Evolutionary conservation across 2,797 vertebrate species (phyloP), one percentile per base, ranked within the genome.

Genomic region (Falco novaeseelandiae): DNA sequence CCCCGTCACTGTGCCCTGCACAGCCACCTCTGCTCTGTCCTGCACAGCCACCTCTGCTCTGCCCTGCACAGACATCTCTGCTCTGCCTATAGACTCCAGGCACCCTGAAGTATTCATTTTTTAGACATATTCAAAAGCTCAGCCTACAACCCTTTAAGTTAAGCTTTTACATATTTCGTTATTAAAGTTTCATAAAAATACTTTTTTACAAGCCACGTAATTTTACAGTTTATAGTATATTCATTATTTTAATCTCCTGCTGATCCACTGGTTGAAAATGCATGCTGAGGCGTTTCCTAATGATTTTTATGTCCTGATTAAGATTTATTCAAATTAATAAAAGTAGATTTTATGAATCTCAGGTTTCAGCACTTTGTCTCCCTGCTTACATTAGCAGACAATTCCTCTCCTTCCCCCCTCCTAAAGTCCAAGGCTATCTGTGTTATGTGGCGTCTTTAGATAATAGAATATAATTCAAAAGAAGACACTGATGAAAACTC

Each of bases 241-340:
- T 82, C 58, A 76, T 91, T 69, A 29, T 83, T 96, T 95, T 82
- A 12, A 38, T 62, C 76, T 93, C 11, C 63, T 52, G 29, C 55
- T 42, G 67, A 69, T 49, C 57, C 63, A 36, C 27, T 76, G 80
- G 20, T 82, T 90, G 46, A 61, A 83, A 93, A 90, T 42, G 67
- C 51, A 38, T 73, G 57, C 74, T 84, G 63, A 74, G 44, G 49
- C 34, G 27, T 44, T 90, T 80, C 71, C 77, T 79, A 70, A 40
- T 62, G 54, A 55, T 44, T 83, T 77, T 78, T 52, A 78, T 36
- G 29, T 73, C 92, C 71, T n/a, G 19, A 83, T 92, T 85, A 87
- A 91, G 81, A 95, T 92, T 90, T 87, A 77, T 74, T 86, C 79
- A 73, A 92, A 87, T 93, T 58, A 83, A 89, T 96, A 54, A 67